These are phyloP conservation scores for Neosalanx taihuensis DNA, from an alignment of 2,797 vertebrate species.

Conservation along the genomic window DNA sequence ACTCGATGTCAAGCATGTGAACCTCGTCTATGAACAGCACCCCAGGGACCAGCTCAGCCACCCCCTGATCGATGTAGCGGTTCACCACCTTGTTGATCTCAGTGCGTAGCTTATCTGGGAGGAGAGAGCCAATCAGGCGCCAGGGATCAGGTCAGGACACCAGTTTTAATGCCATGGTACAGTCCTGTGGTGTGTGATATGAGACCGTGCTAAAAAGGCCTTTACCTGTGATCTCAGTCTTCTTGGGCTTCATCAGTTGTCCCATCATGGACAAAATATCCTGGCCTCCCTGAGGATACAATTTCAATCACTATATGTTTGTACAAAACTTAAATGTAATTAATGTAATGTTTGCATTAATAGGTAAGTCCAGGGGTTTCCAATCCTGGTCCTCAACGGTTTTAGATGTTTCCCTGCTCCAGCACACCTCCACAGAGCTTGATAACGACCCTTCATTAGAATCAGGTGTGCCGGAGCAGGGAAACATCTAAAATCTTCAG, in stretches of 20 bases:
- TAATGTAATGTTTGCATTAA: too few relatives aligned
- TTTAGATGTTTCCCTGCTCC: too few relatives aligned
- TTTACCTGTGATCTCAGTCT: slow-evolving; percentile 97
- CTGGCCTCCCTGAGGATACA: slow-evolving; percentile 85
- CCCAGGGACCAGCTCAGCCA: slow-evolving; percentile 94
- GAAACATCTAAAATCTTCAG: too few relatives aligned
- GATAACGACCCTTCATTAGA: too few relatives aligned
- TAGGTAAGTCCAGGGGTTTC: too few relatives aligned
- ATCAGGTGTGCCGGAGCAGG: too few relatives aligned
- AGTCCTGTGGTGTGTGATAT: neutral
- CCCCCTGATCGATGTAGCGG: slow-evolving; percentile 97
- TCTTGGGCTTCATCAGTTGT: slow-evolving; percentile 98
- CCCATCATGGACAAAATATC: slow-evolving; percentile 99
- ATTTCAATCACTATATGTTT: slow-evolving; percentile 3
- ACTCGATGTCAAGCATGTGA: slow-evolving; percentile 98
- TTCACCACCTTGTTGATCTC: slow-evolving; percentile 99
- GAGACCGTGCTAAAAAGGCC: neutral
- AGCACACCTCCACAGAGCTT: too few relatives aligned
- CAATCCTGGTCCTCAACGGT: too few relatives aligned
- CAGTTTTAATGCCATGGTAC: neutral
- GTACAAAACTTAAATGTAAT: too few relatives aligned
- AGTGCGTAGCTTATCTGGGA: slow-evolving; percentile 88
- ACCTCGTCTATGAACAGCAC: slow-evolving; percentile 97
- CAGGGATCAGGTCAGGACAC: neutral
- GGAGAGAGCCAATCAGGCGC: neutral